Percentiles rank a stretch among this genome's conserved stretches.
phyloP scores from a whole-genome alignment of 2,797 vertebrate species.

The Hippoglossus hippoglossus region DNA sequence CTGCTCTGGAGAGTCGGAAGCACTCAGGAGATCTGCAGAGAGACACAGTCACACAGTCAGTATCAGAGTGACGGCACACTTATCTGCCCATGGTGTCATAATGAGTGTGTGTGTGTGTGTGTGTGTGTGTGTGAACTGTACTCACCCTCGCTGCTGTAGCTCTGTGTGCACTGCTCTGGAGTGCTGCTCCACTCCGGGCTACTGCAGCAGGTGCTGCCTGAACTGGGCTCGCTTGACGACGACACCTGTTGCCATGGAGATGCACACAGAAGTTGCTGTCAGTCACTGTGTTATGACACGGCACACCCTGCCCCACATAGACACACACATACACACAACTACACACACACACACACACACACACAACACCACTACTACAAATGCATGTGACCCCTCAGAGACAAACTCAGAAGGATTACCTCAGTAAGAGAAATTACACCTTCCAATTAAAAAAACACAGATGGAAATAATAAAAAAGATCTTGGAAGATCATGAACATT shows the following conservation, averaged over 20 bases:
- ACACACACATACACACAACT: constrained; percentile 7
- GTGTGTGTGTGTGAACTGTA: constrained; percentile 4
- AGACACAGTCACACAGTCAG: constrained; percentile 16
- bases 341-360: not conserved
- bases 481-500: not conserved
- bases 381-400: constrained; percentile 14
- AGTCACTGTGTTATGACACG: constrained; percentile 81
- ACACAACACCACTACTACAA: not conserved
- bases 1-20: constrained; percentile 87
- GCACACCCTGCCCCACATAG: constrained; percentile 75
- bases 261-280: constrained; percentile 78
- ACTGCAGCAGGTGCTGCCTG: constrained; percentile 95
- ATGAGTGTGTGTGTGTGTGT: not conserved
- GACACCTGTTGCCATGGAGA: constrained; percentile 86
- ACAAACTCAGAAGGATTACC: not conserved
- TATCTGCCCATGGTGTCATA: not conserved
- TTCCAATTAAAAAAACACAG: not conserved
- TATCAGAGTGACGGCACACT: not conserved
- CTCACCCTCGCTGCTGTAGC: constrained; percentile 83
- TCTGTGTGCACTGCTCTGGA: constrained; percentile 83
- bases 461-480: not conserved
- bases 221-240: constrained; percentile 89
- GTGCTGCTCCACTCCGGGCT: constrained; percentile 96
- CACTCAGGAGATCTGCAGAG: constrained; percentile 88
- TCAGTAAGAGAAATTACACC: not conserved